Evolutionary conservation across 2,113 vertebrate species (phyloP).

Genomic region (Murina feae): DNA sequence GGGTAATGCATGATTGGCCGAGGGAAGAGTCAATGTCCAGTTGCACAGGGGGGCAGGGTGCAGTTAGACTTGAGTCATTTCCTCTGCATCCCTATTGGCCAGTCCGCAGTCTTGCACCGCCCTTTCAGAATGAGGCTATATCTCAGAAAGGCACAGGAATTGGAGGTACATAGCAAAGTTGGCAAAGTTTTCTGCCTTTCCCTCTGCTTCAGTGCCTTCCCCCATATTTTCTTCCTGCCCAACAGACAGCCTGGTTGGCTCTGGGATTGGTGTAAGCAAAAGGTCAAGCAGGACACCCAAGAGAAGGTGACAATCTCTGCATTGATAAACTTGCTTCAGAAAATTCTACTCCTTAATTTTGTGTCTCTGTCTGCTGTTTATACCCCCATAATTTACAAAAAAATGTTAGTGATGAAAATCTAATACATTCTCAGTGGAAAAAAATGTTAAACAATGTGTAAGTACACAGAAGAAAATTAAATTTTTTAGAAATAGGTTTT

Average conservation of each 20-base stretch:
- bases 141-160: neutral
- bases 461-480: slow-evolving; percentile 5
- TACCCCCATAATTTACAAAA: neutral
- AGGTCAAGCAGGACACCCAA: neutral
- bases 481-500: neutral
- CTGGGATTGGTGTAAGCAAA: neutral
- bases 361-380: neutral
- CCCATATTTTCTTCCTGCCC: neutral
- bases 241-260: neutral
- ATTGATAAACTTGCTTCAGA: neutral
- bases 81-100: too few species aligned
- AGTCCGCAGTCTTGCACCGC: too few species aligned
- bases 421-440: neutral
- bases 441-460: neutral
- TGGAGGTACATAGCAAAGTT: neutral
- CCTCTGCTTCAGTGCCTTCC: neutral
- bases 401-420: neutral
- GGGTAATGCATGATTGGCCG: too few species aligned
- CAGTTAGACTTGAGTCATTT: too few species aligned
- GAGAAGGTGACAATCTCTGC: neutral
- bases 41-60: too few species aligned
- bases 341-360: neutral
- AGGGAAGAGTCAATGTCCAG: too few species aligned
- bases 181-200: neutral
- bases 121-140: neutral